Base-by-base conservation (phyloP, 2,113 vertebrate genomes). In the Callorhinus ursinus region DNA sequence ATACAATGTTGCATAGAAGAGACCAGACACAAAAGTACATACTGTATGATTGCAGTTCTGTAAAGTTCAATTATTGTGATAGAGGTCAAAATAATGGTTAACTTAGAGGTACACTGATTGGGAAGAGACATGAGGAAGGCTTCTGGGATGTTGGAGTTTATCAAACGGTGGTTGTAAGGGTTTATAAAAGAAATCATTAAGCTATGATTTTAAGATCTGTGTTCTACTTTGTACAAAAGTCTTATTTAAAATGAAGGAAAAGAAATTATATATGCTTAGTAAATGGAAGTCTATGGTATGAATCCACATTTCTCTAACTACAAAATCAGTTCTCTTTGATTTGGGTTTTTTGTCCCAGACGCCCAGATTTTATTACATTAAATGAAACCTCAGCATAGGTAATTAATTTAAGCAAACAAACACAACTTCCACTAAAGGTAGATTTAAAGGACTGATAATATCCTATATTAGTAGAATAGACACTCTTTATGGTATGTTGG, bases 301-400 rank as follows among this genome's bases (percentile, higher is more conserved):
- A 86, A 87, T 33, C 49, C 83, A 87, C 26, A 67, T 79, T 86
- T 93, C 57, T 86, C 28, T 77, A 86, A 53, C 46, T 72, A 71
- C 51, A 92, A 83, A 84, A 84, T 12, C 71, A 93, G 28, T 86
- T 86, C 57, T 61, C 67, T 87, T 87, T 55, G 28, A 65, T 79
- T 79, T n/a, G 79, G 26, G 1, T 74, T 87, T 86, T 79, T 79
- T 86, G 9, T 19, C 36, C 72, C 26, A 86, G 72, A 93, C 26
- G 9, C n/a, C n/a, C n/a, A 77, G 28, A 93, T 93, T 93, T 93
- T 77, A 65, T 79, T 79, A 79, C 49, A 86, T 16, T 86, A 61
- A 93, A n/a, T 79, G 36, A 77, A 93, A 93, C 46, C 82, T 77
- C 7, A 77, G n/a, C 18, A 65, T 65, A 46, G 18, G 8, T 33